A percentile compares a stretch with the other conserved stretches of the same genome.
These are phyloP conservation scores for Anneissia japonica DNA, from an alignment of 35 echinoderm and acorn worm species.

Conservation along the genomic window DNA sequence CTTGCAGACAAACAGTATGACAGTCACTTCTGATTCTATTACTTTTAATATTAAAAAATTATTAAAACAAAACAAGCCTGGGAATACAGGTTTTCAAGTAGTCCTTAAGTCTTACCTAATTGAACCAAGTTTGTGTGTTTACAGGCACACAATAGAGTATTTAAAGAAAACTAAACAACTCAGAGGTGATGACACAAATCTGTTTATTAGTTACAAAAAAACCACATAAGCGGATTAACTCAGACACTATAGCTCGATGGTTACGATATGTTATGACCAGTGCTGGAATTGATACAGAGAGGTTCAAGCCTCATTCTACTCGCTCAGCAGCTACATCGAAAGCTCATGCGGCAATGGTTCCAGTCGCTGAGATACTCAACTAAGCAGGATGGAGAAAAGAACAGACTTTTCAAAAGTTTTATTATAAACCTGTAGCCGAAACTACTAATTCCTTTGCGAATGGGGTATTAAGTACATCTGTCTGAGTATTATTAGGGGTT, in stretches of 20 bases:
- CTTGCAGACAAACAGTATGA: neutral
- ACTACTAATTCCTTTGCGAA: no score
- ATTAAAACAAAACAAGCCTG: neutral
- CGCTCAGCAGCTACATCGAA: slow-evolving; percentile 9
- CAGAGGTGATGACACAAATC: neutral
- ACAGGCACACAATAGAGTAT: neutral
- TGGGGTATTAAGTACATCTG: no score
- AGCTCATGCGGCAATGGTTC: neutral
- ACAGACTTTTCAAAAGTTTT: slow-evolving; percentile 23
- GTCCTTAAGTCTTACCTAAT: neutral
- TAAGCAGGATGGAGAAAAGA: slow-evolving; percentile 24
- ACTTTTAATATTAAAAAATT: neutral
- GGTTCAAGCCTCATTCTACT: slow-evolving; percentile 15
- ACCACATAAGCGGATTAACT: neutral
- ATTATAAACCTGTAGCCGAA: neutral
- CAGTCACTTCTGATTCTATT: slow-evolving; percentile 38
- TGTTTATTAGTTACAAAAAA: slow-evolving; percentile 50
- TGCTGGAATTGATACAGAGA: neutral
- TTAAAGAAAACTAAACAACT: neutral
- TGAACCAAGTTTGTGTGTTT: neutral
- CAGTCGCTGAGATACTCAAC: neutral
- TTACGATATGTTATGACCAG: neutral
- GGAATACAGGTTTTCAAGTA: neutral
- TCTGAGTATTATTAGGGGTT: no score
- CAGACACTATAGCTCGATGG: slow-evolving; percentile 31